Evolutionary conservation across 2,113 vertebrate genomes (phyloP).

Genomic region (Triplophysa tibetana): DNA sequence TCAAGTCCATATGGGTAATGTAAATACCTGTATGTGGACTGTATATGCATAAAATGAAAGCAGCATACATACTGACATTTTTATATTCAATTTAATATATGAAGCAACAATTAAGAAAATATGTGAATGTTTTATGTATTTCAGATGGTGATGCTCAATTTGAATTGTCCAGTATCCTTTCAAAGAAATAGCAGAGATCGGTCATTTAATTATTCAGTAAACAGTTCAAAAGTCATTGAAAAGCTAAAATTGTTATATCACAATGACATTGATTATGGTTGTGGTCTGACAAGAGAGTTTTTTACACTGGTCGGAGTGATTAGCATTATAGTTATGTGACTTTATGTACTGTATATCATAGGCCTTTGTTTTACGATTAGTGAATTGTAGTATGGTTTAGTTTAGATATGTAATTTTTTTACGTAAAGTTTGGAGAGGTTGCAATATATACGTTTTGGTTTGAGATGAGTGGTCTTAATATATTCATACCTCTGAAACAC

Average conservation of each 20-base stretch:
- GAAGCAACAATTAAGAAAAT: slow-evolving; percentile 30
- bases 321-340: slow-evolving; percentile 9
- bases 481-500: slow-evolving; percentile 70
- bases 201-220: neutral
- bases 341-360: slow-evolving; percentile 12
- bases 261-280: neutral
- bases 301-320: neutral
- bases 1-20: slow-evolving; percentile 68
- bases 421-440: slow-evolving; percentile 44
- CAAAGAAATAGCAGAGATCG: neutral
- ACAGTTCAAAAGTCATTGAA: neutral
- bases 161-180: slow-evolving; percentile 2
- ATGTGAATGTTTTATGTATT: slow-evolving; percentile 34
- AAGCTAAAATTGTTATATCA: neutral
- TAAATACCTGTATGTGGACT: slow-evolving; percentile 70
- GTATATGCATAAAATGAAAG: slow-evolving; percentile 65
- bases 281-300: neutral
- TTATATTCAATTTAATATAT: slow-evolving; percentile 54
- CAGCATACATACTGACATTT: slow-evolving; percentile 53
- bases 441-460: slow-evolving; percentile 28
- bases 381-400: neutral
- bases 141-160: neutral
- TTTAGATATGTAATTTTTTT: slow-evolving; percentile 18
- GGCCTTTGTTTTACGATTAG: neutral
- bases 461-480: slow-evolving; percentile 27